Conservation (phyloP, 2,797 vertebrate genomes). For the Vultur gryphus region DNA sequence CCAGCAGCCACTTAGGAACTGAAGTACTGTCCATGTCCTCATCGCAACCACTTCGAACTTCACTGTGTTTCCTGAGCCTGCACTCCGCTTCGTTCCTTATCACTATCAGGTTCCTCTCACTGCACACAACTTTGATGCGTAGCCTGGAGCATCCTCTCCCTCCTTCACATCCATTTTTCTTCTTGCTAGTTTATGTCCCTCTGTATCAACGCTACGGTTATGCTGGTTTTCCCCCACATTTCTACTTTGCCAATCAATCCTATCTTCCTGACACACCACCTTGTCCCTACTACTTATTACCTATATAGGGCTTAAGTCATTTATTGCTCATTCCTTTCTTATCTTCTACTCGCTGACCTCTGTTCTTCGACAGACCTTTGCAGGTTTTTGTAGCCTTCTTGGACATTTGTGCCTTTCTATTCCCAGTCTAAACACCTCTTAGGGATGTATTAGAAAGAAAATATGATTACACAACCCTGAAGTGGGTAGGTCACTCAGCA, state of each 20-base stretch:
- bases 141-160: background rate
- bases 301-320: too few species aligned
- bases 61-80: fast-evolving
- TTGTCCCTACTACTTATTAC: background rate
- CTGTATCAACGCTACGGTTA: background rate
- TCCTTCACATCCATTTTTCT: slow-evolving; percentile 3
- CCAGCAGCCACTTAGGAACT: background rate
- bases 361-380: background rate
- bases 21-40: fast-evolving
- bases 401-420: background rate
- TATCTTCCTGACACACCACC: background rate
- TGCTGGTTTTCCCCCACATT: background rate
- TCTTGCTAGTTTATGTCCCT: background rate
- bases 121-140: fast-evolving
- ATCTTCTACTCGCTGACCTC: background rate
- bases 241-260: background rate
- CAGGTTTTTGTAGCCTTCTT: background rate
- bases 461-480: background rate
- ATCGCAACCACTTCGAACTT: background rate
- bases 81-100: background rate
- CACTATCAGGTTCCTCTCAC: background rate
- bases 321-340: background rate
- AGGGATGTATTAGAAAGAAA: background rate
- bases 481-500: background rate
- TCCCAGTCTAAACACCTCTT: background rate